These are phyloP conservation scores for Brenthis ino DNA, from an alignment of 2,888 invertebrate species.

Conservation along the genomic window DNA sequence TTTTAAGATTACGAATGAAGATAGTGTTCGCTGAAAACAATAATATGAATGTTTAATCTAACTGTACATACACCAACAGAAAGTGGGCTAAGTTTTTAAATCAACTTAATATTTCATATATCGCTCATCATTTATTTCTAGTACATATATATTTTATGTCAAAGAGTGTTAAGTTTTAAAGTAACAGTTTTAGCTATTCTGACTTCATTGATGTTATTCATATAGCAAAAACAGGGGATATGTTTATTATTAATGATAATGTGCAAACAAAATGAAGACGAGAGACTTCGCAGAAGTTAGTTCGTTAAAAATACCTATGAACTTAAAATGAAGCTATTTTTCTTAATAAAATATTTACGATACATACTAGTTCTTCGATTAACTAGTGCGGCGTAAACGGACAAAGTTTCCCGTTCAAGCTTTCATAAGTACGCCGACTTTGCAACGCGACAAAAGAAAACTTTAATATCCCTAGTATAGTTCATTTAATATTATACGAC, in stretches of 20 bases:
- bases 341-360: conserved; percentile 24
- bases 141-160: too few species aligned
- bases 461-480: conserved; percentile 41
- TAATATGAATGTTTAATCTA: too few species aligned
- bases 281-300: neutral
- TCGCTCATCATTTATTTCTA: too few species aligned
- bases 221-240: too few species aligned
- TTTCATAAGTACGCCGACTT: conserved; percentile 43
- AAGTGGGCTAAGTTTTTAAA: too few species aligned
- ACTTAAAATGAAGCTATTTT: conserved; percentile 9
- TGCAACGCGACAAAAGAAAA: conserved; percentile 42
- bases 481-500: conserved; percentile 46
- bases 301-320: neutral
- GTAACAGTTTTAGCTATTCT: too few species aligned
- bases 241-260: neutral
- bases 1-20: too few species aligned
- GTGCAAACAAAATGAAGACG: neutral
- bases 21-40: too few species aligned
- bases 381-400: conserved; percentile 43
- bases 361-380: conserved; percentile 55
- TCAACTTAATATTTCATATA: too few species aligned
- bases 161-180: too few species aligned
- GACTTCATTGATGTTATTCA: too few species aligned
- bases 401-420: conserved; percentile 40
- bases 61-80: too few species aligned